phyloP scores from a whole-genome alignment of 2,113 vertebrate genomes.

The Mesembrinibis cayennensis region DNA sequence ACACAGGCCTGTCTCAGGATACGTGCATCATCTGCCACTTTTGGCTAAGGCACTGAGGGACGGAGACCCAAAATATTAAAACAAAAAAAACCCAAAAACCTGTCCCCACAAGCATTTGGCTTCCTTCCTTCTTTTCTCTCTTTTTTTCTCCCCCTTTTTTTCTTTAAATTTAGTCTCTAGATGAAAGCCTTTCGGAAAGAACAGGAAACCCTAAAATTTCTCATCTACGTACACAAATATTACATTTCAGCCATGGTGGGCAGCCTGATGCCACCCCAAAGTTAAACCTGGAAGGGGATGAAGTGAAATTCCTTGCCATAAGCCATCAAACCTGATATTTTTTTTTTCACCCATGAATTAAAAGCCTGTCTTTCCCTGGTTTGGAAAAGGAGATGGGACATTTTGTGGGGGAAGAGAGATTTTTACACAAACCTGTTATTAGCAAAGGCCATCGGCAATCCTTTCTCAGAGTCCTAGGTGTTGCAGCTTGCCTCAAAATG shows the following conservation, averaged over 20 bases:
- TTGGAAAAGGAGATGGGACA: slow-evolving; percentile 60
- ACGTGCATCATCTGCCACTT: not conserved
- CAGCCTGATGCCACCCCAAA: slow-evolving; percentile 48
- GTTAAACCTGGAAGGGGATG: slow-evolving; percentile 49
- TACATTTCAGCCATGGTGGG: not conserved
- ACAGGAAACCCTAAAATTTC: slow-evolving; percentile 53
- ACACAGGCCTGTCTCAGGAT: not conserved
- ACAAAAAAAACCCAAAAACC: not conserved
- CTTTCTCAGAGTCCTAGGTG: not conserved
- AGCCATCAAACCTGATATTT: not conserved
- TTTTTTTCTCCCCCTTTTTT: not conserved
- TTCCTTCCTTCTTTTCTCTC: slow-evolving; percentile 3
- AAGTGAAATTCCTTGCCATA: slow-evolving; percentile 35
- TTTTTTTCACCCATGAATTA: slow-evolving; percentile 28
- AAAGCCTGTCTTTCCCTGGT: slow-evolving; percentile 44
- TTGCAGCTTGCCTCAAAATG: not conserved
- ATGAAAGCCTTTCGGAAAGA: slow-evolving; percentile 34
- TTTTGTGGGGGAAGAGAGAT: slow-evolving; percentile 27
- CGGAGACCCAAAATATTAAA: not conserved
- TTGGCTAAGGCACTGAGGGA: not conserved
- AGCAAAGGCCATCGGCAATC: not conserved
- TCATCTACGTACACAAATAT: slow-evolving; percentile 31
- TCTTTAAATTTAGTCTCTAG: slow-evolving; percentile 19
- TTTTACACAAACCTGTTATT: slow-evolving; percentile 38
- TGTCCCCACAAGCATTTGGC: not conserved